Evolutionary conservation across 2,113 vertebrate species (phyloP).

Genomic region (Smithornis capensis): DNA sequence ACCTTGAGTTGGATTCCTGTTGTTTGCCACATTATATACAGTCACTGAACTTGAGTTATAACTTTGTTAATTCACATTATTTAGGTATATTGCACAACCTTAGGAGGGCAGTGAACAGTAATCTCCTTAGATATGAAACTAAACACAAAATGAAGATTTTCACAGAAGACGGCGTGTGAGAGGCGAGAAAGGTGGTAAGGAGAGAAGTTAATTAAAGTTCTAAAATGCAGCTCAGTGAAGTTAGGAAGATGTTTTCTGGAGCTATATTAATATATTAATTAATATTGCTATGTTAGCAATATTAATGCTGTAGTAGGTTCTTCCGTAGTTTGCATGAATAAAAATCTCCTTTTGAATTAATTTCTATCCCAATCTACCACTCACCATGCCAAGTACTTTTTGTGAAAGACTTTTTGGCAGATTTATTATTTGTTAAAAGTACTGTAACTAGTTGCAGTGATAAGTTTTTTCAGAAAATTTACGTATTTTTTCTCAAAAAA

Average conservation of each 20-base stretch:
- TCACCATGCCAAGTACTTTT: not conserved
- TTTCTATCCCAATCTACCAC: not conserved
- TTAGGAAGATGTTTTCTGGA: not conserved
- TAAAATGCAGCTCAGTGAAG: not conserved
- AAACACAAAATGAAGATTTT: not conserved
- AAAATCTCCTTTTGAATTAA: not conserved
- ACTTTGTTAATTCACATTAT: not conserved
- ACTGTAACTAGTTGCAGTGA: not conserved
- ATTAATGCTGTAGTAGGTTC: not conserved
- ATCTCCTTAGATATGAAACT: not conserved
- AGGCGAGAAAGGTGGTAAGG: too few species aligned
- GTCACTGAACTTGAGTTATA: not conserved
- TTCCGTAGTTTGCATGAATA: not conserved
- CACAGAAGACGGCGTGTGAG: not conserved
- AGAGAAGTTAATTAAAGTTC: not conserved
- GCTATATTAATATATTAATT: too few species aligned
- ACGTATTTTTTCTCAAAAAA: not conserved
- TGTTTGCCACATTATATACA: not conserved
- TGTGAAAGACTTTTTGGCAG: not conserved
- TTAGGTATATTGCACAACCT: not conserved
- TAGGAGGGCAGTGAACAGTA: not conserved
- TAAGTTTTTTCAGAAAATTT: not conserved
- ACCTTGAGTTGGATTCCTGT: not conserved
- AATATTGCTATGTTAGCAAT: not conserved
- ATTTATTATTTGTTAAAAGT: not conserved